Evolutionary conservation across 2,113 vertebrate species (phyloP).

Genomic region (Chionomys nivalis): DNA sequence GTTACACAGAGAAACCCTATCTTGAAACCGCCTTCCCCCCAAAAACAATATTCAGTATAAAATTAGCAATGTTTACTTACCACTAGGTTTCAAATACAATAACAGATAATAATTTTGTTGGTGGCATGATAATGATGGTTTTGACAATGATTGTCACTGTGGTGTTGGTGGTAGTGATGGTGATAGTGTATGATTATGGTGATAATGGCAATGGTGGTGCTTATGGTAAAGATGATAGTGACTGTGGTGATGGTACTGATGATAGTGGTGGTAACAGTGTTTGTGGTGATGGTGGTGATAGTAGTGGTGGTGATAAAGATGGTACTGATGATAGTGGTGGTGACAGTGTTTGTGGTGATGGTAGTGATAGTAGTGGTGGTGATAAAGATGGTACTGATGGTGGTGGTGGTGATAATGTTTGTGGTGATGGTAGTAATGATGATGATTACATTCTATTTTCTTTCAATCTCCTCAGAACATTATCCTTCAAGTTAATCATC

Average conservation of each 20-base stretch:
- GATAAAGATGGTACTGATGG: too few relatives aligned
- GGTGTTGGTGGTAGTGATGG: not conserved
- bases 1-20: too few relatives aligned
- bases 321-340: not conserved
- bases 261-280: not conserved
- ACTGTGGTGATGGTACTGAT: not conserved
- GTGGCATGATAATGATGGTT: not conserved
- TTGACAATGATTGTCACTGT: too few relatives aligned
- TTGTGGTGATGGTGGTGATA: not conserved
- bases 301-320: not conserved
- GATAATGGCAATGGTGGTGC: not conserved
- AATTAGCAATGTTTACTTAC: not conserved
- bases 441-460: not conserved
- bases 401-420: not conserved
- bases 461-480: not conserved
- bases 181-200: not conserved
- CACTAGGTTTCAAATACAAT: not conserved
- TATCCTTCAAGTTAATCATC: not conserved
- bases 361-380: too few relatives aligned
- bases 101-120: not conserved
- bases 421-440: not conserved
- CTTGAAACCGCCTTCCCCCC: too few relatives aligned
- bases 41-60: not conserved
- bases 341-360: not conserved
- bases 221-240: too few relatives aligned